phyloP scores from a whole-genome alignment of 2,888 invertebrate genomes.

The Synergus gifuensis region DNA sequence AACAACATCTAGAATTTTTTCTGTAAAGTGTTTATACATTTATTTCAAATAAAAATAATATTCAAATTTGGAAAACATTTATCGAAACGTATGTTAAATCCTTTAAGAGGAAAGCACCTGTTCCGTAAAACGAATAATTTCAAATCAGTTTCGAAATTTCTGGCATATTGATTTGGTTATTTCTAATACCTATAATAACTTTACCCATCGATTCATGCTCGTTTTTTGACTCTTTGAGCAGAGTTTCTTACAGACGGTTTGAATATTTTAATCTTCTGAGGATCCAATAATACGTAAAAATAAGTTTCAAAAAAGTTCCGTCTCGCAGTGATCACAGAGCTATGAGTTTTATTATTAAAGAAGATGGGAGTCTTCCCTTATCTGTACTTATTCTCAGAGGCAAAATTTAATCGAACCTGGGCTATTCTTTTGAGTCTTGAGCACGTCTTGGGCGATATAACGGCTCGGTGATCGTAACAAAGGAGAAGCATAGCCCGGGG shows the following conservation, averaged over 20 bases:
- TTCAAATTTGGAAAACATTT: no score
- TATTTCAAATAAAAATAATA: no score
- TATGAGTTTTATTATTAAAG: conserved; percentile 36
- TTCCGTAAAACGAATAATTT: neutral
- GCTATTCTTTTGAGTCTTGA: conserved; percentile 15
- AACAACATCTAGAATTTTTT: no score
- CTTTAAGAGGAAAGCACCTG: no score
- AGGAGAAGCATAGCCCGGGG: conserved; percentile 9
- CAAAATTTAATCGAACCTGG: conserved; percentile 30
- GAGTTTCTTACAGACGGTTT: neutral
- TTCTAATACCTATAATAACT: conserved; percentile 14
- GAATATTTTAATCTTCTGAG: conserved; percentile 34
- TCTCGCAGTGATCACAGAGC: conserved; percentile 3
- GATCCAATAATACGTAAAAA: conserved; percentile 12
- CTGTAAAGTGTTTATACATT: no score
- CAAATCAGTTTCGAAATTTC: neutral
- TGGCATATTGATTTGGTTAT: neutral
- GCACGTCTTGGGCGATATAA: conserved; percentile 15
- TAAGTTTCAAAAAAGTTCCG: conserved; percentile 4
- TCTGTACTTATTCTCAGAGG: conserved; percentile 16
- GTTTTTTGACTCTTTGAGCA: neutral
- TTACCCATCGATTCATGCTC: neutral
- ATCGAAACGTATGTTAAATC: no score
- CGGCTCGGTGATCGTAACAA: conserved; percentile 31
- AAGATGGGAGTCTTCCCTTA: conserved; percentile 7